Conservation (phyloP, 53 echinoderm and acorn worm species). For the Echinarachnius parma region DNA sequence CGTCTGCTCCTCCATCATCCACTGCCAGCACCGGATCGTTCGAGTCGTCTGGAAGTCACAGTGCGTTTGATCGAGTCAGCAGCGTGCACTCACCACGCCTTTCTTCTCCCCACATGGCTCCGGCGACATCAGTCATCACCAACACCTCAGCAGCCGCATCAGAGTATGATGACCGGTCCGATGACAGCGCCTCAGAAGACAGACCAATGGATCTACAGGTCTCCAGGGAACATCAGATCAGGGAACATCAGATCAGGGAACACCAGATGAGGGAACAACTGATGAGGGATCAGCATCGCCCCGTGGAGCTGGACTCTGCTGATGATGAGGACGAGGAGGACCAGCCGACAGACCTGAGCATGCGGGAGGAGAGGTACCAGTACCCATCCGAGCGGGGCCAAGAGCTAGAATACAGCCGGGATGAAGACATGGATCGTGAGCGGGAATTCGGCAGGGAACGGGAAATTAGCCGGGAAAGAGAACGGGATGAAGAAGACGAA, state of each 20-base stretch:
- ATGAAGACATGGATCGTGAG: too few species aligned
- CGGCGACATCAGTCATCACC: constrained; percentile 33
- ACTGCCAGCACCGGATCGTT: not conserved
- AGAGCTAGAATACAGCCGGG: too few species aligned
- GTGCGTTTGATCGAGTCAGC: not conserved
- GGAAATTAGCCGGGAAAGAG: not conserved
- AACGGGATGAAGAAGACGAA: constrained; percentile 16
- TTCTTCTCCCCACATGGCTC: not conserved
- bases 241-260: too few species aligned
- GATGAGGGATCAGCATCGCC: not conserved
- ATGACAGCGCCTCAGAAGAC: constrained; percentile 10
- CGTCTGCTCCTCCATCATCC: constrained; percentile 28
- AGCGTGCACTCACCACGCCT: not conserved
- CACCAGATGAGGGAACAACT: too few species aligned
- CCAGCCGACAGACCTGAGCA: constrained; percentile 14
- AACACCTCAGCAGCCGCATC: constrained; percentile 11
- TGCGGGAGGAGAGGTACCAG: too few species aligned
- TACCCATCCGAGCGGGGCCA: too few species aligned
- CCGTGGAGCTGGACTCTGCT: not conserved
- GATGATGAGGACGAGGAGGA: constrained; percentile 9
- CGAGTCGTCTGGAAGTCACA: constrained; percentile 5
- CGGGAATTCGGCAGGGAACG: too few species aligned
- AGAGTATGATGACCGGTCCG: not conserved
- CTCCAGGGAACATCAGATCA: too few species aligned
- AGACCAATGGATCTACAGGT: constrained; percentile 41